Evolutionary conservation across 2,113 vertebrate species (phyloP).

Genomic region (Eira barbara): DNA sequence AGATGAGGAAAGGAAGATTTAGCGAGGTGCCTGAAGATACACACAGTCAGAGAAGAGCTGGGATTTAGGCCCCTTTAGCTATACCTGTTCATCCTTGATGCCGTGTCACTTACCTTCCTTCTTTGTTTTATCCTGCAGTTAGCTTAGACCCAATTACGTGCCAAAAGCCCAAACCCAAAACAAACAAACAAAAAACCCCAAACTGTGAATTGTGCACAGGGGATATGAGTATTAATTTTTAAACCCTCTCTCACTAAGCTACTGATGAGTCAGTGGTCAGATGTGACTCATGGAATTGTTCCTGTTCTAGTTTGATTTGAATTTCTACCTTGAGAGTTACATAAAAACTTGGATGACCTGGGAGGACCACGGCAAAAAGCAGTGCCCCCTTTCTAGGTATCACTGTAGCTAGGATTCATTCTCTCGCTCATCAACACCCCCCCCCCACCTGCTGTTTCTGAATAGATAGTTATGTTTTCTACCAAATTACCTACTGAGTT

Average conservation of each 20-base stretch:
- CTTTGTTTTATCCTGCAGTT: not conserved
- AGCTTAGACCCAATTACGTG: not conserved
- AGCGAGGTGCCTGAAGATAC: not conserved
- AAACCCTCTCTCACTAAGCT: not conserved
- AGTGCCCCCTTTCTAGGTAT: not conserved
- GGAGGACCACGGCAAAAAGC: not conserved
- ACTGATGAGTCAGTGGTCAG: not conserved
- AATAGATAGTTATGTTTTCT: not conserved
- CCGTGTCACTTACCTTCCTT: not conserved
- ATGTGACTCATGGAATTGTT: not conserved
- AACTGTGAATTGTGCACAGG: not conserved
- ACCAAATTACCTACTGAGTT: not conserved
- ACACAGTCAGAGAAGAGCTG: not conserved
- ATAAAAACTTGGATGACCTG: not conserved
- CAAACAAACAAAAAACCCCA: not conserved
- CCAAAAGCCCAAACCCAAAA: not conserved
- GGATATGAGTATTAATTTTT: not conserved
- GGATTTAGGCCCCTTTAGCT: not conserved
- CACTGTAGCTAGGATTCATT: not conserved
- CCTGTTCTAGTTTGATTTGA: not conserved
- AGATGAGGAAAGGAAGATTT: not conserved
- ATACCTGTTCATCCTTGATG: not conserved
- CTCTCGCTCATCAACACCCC: not conserved
- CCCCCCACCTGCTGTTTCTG: not conserved
- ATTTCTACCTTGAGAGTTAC: conserved; percentile 1